A percentile compares a stretch with the other conserved stretches of the same genome.
These are phyloP conservation scores for Meteorus sp. DNA, from an alignment of 1,140 invertebrate species.

Conservation along the genomic window DNA sequence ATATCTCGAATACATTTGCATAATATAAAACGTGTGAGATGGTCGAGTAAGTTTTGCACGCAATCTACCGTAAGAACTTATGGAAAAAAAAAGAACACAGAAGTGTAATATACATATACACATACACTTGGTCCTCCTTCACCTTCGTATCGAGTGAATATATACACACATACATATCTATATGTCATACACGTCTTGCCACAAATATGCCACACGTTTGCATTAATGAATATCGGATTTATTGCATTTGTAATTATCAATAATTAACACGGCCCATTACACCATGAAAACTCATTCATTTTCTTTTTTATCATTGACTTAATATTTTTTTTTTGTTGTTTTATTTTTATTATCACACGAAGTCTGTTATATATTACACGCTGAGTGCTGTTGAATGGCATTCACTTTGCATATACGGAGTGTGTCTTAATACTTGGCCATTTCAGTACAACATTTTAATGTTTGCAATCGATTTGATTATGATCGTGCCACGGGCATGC, in stretches of 20 bases:
- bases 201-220: slow-evolving; percentile 15
- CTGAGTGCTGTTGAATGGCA: too few species aligned
- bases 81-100: neutral
- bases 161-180: slow-evolving; percentile 5
- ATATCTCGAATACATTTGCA: slow-evolving; percentile 30
- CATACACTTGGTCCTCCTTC: neutral
- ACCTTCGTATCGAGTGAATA: neutral
- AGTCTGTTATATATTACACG: too few species aligned
- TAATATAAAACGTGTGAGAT: slow-evolving; percentile 31
- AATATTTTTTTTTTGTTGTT: slow-evolving; percentile 38
- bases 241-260: slow-evolving; percentile 43
- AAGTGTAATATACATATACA: neutral
- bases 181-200: slow-evolving; percentile 16
- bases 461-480: too few species aligned
- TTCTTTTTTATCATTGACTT: slow-evolving; percentile 42
- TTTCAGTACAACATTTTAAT: too few species aligned
- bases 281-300: slow-evolving; percentile 24
- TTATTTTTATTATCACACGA: too few species aligned
- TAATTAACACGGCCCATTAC: slow-evolving; percentile 36
- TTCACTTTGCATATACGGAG: neutral
- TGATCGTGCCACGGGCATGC: too few species aligned
- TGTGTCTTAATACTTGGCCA: slow-evolving; percentile 37
- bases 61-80: neutral
- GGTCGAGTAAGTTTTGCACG: neutral
- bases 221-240: slow-evolving; percentile 39